These are phyloP conservation scores for Arrhopalites spinosus DNA, from an alignment of 2,888 invertebrate genomes.

Conservation along the genomic window DNA sequence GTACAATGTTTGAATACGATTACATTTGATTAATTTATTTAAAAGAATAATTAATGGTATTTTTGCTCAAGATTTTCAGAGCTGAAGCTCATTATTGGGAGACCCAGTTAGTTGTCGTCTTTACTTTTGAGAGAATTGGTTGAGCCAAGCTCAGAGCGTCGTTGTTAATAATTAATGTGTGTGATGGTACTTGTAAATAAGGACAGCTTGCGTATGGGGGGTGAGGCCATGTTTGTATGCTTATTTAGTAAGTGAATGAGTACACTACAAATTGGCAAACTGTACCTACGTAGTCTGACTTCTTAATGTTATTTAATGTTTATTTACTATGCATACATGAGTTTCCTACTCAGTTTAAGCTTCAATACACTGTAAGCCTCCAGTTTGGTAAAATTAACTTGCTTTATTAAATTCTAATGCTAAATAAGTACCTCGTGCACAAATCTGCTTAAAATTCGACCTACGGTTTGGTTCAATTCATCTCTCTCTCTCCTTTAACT, in stretches of 20 bases:
- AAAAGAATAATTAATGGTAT: slow-evolving; percentile 17
- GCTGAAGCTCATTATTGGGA: not conserved
- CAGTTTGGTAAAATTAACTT: slow-evolving; percentile 20
- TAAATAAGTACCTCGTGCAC: slow-evolving; percentile 20
- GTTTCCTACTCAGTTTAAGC: too few species aligned
- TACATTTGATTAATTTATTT: not conserved
- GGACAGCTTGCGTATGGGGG: not conserved
- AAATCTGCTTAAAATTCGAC: slow-evolving; percentile 18
- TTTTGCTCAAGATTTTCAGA: slow-evolving; percentile 15
- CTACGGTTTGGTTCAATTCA: not conserved
- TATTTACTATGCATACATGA: not conserved
- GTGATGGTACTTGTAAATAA: slow-evolving; percentile 18
- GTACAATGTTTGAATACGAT: not conserved
- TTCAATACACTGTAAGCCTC: too few species aligned
- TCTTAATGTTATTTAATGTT: slow-evolving; percentile 32
- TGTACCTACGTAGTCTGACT: slow-evolving; percentile 24
- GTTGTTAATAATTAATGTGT: slow-evolving; percentile 32
- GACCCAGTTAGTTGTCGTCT: not conserved
- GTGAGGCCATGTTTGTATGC: too few species aligned
- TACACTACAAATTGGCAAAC: slow-evolving; percentile 24
- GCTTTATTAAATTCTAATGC: slow-evolving; percentile 17
- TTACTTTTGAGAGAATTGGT: not conserved
- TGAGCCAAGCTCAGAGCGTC: slow-evolving; percentile 3
- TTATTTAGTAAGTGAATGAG: not conserved
- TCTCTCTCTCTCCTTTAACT: not conserved